Conservation (phyloP, 2,113 vertebrate species). For the Pipra filicauda region DNA sequence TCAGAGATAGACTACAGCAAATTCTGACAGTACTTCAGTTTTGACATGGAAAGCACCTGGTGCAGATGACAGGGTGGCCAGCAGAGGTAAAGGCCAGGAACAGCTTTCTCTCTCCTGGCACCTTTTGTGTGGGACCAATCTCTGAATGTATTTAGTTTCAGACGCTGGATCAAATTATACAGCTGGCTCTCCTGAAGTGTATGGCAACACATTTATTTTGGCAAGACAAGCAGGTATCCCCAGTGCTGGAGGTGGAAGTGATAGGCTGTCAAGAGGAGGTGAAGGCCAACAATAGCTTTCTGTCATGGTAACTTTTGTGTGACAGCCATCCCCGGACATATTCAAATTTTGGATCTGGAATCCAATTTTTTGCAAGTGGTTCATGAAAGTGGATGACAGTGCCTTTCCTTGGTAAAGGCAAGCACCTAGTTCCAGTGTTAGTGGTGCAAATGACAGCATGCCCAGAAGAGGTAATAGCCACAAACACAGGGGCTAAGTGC, state of each 20-base stretch:
- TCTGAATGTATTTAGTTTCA: neutral
- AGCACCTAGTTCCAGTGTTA: neutral
- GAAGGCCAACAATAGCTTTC: neutral
- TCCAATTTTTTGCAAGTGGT: neutral
- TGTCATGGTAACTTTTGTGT: neutral
- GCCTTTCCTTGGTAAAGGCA: neutral
- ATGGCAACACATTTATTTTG: neutral
- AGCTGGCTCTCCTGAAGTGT: neutral
- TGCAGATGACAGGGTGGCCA: neutral
- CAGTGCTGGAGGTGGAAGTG: neutral
- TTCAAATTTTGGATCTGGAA: neutral
- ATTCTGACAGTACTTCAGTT: neutral
- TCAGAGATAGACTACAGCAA: neutral
- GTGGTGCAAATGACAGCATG: neutral
- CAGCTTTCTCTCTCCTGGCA: neutral
- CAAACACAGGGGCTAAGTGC: neutral
- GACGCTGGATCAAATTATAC: neutral
- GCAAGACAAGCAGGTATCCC: neutral
- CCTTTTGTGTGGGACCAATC: neutral
- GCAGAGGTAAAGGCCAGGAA: neutral
- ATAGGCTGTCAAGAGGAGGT: neutral
- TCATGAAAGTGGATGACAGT: neutral
- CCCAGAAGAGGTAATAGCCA: neutral
- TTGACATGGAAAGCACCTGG: neutral
- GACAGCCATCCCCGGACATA: neutral